Conservation (phyloP, 2,888 invertebrate genomes). For the Drosophila neutralis region DNA sequence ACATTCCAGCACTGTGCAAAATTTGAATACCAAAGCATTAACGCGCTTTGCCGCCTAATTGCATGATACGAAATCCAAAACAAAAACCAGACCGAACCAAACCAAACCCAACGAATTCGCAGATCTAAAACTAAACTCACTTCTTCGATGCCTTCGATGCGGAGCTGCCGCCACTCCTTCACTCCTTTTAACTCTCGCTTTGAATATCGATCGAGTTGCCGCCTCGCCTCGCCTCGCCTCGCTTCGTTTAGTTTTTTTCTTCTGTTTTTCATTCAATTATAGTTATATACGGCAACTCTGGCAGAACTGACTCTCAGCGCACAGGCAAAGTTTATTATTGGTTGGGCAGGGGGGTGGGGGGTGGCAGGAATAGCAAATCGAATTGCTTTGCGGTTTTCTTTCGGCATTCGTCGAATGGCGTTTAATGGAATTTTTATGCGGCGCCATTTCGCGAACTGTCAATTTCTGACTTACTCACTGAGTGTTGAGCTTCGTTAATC, state of each 20-base stretch:
- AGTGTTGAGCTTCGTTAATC: conserved; percentile 21
- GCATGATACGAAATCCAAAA: conserved; percentile 61
- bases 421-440: conserved; percentile 65
- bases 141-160: conserved; percentile 10
- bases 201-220: conserved; percentile 70
- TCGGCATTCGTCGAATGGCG: conserved; percentile 46
- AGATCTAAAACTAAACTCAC: conserved; percentile 21
- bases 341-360: neutral
- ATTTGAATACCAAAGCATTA: conserved; percentile 80
- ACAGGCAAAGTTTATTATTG: conserved; percentile 42
- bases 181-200: conserved; percentile 52
- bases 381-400: conserved; percentile 60
- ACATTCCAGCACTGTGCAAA: conserved; percentile 49
- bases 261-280: conserved; percentile 67
- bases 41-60: conserved; percentile 71
- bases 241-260: conserved; percentile 8
- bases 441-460: conserved; percentile 34
- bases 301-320: conserved; percentile 9
- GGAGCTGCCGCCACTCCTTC: conserved; percentile 41
- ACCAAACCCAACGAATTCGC: conserved; percentile 14
- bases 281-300: conserved; percentile 47
- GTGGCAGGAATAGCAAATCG: conserved; percentile 46
- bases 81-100: neutral
- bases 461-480: conserved; percentile 13
- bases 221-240: conserved; percentile 20